Conservation (phyloP, 2,888 invertebrate species). For the Smittia aterrima region DNA sequence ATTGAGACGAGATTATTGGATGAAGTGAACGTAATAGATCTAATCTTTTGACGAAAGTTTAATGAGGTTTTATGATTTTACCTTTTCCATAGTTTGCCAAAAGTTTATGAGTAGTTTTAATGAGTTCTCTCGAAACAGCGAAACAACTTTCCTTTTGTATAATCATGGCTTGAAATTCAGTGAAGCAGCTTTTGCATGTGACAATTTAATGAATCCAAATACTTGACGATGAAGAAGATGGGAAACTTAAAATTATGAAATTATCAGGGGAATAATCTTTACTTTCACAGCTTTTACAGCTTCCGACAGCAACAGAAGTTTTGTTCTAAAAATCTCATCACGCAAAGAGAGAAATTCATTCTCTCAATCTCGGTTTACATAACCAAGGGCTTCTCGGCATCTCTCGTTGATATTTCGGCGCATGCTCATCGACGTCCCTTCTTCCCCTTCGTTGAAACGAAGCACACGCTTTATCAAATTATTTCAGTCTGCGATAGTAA, state of each 20-base stretch:
- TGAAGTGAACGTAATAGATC: not conserved
- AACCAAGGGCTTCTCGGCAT: no score
- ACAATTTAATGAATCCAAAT: no score
- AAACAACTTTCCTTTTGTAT: no score
- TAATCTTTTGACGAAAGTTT: not conserved
- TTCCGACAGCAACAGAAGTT: no score
- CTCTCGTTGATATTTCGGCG: not conserved
- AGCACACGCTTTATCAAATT: conserved; percentile 21
- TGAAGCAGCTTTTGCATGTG: no score
- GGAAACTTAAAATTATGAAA: no score
- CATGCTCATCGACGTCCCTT: not conserved
- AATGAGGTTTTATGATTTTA: not conserved
- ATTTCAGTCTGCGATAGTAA: conserved; percentile 38
- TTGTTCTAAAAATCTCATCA: not conserved
- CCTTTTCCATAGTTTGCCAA: not conserved
- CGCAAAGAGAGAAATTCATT: not conserved
- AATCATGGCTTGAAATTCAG: no score
- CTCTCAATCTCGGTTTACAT: not conserved
- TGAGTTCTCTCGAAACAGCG: no score
- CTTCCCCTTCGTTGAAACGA: not conserved
- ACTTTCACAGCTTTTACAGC: no score
- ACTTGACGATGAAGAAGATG: no score
- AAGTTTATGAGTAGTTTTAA: no score
- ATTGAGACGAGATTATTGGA: not conserved
- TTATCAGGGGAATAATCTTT: no score